Base-by-base conservation (phyloP, 1,140 invertebrate species). In the Pemphigus obesinymphae region DNA sequence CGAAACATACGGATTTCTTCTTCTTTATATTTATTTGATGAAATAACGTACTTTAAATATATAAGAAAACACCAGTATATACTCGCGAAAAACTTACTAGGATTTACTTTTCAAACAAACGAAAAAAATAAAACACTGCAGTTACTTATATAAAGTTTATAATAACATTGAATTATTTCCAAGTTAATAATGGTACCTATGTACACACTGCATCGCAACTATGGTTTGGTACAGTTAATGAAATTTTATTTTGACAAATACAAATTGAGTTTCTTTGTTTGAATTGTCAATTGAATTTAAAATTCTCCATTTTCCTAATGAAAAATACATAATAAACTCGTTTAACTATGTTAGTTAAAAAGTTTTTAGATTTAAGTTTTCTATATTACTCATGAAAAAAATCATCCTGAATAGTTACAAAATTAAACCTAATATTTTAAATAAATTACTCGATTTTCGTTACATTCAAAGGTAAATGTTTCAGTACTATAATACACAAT, bases 311-410 rank as follows among this genome's bases (percentile, higher is more conserved):
- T 45, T 70, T 45, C 68, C 40, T 26, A 45, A 70, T 70, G 13
- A 70, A 45, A 70, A 70, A 40, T n/a, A 23, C 66, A 13, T 45
- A 70, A 70, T 70, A 15, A 70, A 70, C 66, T 43, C 15, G 8
- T 70, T 26, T 45, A 70, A 70, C 45, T 43, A 43, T 45, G 40
- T 70, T 70, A 45, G 68, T 70, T 43, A 68, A 68, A 68, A 68
- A 40, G 37, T 70, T 70, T 7, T 70, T 43, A 26, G 23, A 45
- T 45, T 26, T 70, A 43, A 43, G 23, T 70, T 45, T 15, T 45
- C n/a, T n/a, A 7, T 45, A 1, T 6, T 6, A 45, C 3, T n/a
- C 43, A 45, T 45, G 37, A 70, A 45, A 45, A 37, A 11, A 70
- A 70, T 7, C 17, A 26, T 70, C 45, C 40, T 43, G 23, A 45